A percentile compares a stretch with the other conserved stretches of the same genome.
phyloP scores from a whole-genome alignment of 2,888 invertebrate genomes.

The Gryllus longicercus region DNA sequence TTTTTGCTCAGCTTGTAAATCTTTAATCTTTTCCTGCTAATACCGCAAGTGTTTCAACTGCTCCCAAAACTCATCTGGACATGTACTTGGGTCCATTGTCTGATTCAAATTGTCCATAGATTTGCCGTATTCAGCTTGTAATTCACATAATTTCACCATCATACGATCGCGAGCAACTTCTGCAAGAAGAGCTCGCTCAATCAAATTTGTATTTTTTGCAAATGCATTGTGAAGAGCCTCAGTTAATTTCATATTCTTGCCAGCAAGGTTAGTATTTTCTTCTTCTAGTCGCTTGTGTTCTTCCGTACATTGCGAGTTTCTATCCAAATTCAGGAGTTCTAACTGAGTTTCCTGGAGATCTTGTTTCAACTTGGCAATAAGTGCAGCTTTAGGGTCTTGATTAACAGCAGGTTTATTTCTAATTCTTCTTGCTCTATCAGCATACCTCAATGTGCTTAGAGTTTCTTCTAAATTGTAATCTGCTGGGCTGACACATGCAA shows the following conservation, averaged over 20 bases:
- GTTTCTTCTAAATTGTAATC: slow-evolving; percentile 58
- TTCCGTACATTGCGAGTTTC: slow-evolving; percentile 42
- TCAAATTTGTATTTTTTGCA: slow-evolving; percentile 66
- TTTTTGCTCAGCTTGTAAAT: slow-evolving; percentile 53
- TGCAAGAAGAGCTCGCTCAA: slow-evolving; percentile 65
- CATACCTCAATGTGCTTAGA: slow-evolving; percentile 82
- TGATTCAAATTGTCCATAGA: slow-evolving; percentile 56
- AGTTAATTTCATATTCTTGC: slow-evolving; percentile 62
- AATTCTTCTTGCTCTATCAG: slow-evolving; percentile 80
- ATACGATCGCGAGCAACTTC: slow-evolving; percentile 68
- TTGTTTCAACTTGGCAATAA: slow-evolving; percentile 70
- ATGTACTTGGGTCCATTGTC: slow-evolving; percentile 39
- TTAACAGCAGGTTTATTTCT: slow-evolving; percentile 87
- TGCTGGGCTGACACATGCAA: slow-evolving; percentile 92
- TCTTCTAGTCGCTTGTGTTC: slow-evolving; percentile 55
- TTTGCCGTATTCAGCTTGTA: slow-evolving; percentile 59
- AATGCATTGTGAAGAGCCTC: slow-evolving; percentile 62
- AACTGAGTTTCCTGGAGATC: slow-evolving; percentile 57
- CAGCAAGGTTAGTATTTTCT: slow-evolving; percentile 53
- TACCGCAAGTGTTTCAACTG: slow-evolving; percentile 46
- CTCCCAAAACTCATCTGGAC: slow-evolving; percentile 32
- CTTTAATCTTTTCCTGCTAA: slow-evolving; percentile 40
- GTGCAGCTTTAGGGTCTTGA: slow-evolving; percentile 75
- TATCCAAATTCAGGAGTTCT: slow-evolving; percentile 53
- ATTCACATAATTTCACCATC: slow-evolving; percentile 55